Evolutionary conservation across 1,140 invertebrate species (phyloP).

Genomic region (Platorchestia sp.): DNA sequence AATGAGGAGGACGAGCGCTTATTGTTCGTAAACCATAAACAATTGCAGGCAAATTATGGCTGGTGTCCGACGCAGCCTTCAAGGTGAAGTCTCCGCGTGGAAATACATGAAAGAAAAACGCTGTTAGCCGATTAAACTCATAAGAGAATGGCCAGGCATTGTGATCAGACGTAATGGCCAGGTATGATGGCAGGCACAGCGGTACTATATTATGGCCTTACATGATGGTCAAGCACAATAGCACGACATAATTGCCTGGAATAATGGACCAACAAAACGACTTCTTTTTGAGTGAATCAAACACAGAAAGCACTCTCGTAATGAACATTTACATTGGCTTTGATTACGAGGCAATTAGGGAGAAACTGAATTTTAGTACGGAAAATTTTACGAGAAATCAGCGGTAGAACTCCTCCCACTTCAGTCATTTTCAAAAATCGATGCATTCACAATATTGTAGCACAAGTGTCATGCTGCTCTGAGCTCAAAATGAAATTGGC

Average conservation of each 20-base stretch:
- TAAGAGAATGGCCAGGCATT: background rate
- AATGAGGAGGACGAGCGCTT: background rate
- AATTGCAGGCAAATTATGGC: background rate
- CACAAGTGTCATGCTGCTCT: too few species aligned
- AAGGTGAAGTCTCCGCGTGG: background rate
- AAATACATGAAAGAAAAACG: background rate
- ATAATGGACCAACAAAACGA: too few species aligned
- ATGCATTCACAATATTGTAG: background rate
- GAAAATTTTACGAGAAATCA: background rate
- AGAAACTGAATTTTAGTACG: too few species aligned
- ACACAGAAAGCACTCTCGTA: background rate
- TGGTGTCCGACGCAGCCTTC: background rate
- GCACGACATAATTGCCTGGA: background rate
- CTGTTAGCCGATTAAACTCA: background rate
- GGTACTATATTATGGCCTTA: too few species aligned
- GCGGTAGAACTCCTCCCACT: background rate
- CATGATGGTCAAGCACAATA: background rate
- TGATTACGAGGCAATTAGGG: background rate
- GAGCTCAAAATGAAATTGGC: too few species aligned
- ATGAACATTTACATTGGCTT: background rate
- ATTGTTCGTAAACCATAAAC: background rate
- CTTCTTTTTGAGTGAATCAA: background rate
- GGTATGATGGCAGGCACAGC: too few species aligned
- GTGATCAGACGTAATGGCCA: too few species aligned
- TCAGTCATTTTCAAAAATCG: background rate